Evolutionary conservation across 2,113 vertebrate genomes (phyloP).

Genomic region (Lipotes vexillifer): DNA sequence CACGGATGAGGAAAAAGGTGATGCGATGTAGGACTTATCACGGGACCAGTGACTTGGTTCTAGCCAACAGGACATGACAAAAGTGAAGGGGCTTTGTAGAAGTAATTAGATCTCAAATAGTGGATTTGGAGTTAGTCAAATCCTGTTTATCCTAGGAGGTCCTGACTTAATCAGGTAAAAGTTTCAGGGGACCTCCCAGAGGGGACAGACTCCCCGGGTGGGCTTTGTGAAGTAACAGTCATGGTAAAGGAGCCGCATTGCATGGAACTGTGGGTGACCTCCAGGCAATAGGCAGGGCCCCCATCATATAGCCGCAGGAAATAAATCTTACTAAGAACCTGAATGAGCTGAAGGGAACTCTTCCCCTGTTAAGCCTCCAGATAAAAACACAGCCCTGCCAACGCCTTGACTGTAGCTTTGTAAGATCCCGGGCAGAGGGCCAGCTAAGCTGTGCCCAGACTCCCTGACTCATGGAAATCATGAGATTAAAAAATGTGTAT

Average conservation of each 20-base stretch:
- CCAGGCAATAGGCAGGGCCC: too few species aligned
- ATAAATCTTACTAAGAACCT: not conserved
- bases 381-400: not conserved
- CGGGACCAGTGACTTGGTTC: not conserved
- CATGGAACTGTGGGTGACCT: fast-evolving
- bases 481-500: not conserved
- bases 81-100: not conserved
- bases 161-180: not conserved
- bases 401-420: not conserved
- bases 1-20: not conserved
- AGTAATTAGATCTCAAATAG: not conserved
- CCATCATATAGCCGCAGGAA: not conserved
- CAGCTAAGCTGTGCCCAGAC: not conserved
- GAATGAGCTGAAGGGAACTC: not conserved
- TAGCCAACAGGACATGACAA: not conserved
- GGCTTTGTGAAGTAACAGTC: not conserved
- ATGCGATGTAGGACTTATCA: fast-evolving
- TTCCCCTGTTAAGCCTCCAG: not conserved
- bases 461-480: not conserved
- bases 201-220: not conserved
- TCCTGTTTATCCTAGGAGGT: not conserved
- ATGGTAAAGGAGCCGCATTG: not conserved
- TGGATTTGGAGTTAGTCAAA: not conserved
- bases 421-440: not conserved
- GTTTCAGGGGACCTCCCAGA: not conserved